Conservation (phyloP, 1,140 invertebrate genomes). For the Ceratina japonica region DNA sequence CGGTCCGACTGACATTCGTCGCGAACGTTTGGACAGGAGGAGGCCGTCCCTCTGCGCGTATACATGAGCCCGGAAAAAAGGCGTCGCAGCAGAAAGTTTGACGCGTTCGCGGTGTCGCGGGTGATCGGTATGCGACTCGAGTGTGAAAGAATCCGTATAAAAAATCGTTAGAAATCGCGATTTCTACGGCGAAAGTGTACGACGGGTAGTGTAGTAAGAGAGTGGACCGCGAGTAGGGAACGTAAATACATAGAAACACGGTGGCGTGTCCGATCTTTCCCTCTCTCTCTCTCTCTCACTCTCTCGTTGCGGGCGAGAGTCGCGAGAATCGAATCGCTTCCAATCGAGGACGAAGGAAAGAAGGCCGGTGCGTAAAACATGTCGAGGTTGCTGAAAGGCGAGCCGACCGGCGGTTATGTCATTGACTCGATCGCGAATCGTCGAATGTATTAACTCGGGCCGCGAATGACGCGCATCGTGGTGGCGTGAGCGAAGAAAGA, state of each 20-base stretch:
- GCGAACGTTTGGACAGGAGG: neutral
- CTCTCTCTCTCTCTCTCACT: too few species aligned
- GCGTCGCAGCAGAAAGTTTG: neutral
- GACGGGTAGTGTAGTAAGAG: neutral
- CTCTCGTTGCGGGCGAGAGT: neutral
- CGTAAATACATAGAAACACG: constrained; percentile 1
- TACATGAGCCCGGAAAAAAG: neutral
- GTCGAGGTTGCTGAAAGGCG: constrained; percentile 67
- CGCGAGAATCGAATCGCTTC: constrained; percentile 1
- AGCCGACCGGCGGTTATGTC: constrained; percentile 69
- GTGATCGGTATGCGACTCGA: neutral
- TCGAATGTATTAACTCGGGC: constrained; percentile 61
- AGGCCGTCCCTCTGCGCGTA: neutral
- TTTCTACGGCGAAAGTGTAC: constrained; percentile 34
- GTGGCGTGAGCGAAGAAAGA: constrained; percentile 44
- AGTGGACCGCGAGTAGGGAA: constrained; percentile 7
- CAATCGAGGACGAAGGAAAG: constrained; percentile 31
- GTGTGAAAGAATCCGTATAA: neutral
- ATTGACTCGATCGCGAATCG: constrained; percentile 65
- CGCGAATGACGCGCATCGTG: constrained; percentile 59
- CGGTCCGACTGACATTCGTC: constrained; percentile 9
- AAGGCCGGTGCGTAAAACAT: constrained; percentile 59
- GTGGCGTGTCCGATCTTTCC: neutral
- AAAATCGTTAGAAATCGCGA: constrained; percentile 2
- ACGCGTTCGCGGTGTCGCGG: neutral